Conservation (phyloP, 1,140 invertebrate species). For the Penaeus indicus region DNA sequence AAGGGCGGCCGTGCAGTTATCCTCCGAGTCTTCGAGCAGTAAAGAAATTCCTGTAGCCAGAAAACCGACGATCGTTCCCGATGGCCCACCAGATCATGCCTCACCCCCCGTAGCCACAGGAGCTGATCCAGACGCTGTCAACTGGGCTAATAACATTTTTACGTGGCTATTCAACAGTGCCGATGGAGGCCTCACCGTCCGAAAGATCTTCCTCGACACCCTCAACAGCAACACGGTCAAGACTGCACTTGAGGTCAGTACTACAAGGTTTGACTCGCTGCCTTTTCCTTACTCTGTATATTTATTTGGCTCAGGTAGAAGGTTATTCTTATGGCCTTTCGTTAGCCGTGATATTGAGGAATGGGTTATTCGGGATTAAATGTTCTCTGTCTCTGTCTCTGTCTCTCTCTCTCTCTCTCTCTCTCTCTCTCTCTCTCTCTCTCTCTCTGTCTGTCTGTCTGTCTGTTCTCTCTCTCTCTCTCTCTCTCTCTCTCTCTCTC, state of each 20-base stretch:
- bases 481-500: neutral
- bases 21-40: neutral
- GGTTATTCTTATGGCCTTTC: neutral
- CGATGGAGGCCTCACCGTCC: slow-evolving; percentile 49
- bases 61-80: slow-evolving; percentile 58
- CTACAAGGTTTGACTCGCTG: neutral
- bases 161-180: slow-evolving; percentile 57
- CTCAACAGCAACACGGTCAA: slow-evolving; percentile 58
- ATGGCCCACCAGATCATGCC: slow-evolving; percentile 24
- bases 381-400: neutral
- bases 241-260: slow-evolving; percentile 55
- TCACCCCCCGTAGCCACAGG: slow-evolving; percentile 51
- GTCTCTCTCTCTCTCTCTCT: neutral
- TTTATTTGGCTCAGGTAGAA: neutral
- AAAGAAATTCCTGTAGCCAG: neutral
- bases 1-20: neutral
- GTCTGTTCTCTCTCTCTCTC: neutral
- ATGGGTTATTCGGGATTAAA: too few species aligned
- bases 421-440: neutral
- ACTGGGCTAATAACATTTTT: slow-evolving; percentile 55
- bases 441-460: neutral
- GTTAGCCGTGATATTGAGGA: too few species aligned
- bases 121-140: slow-evolving; percentile 55
- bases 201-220: slow-evolving; percentile 51
- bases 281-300: neutral